These are phyloP conservation scores for Apotomis capreana DNA, from an alignment of 2,888 invertebrate species.

Conservation along the genomic window DNA sequence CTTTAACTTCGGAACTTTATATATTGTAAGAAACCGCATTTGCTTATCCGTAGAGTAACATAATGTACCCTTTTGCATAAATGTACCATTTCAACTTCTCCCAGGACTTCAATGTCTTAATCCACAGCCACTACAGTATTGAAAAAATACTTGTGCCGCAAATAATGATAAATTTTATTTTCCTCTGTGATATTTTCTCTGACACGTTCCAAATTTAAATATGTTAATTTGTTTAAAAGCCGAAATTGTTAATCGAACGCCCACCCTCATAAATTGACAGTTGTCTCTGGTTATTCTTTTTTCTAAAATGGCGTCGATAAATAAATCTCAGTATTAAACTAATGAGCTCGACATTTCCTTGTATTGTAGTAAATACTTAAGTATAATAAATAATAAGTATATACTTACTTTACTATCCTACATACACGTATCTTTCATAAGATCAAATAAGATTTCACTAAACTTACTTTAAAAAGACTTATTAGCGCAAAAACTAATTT, in stretches of 20 bases:
- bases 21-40: neutral
- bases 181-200: constrained; percentile 13
- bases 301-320: neutral
- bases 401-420: neutral
- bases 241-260: constrained; percentile 6
- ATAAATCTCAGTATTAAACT: constrained; percentile 9
- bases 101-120: constrained; percentile 6
- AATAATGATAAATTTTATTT: constrained; percentile 30
- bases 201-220: constrained; percentile 23
- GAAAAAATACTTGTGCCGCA: neutral
- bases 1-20: no score
- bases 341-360: constrained; percentile 19
- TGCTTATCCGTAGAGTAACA: neutral
- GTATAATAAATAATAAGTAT: no score
- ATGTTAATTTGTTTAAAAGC: constrained; percentile 39
- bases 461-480: constrained; percentile 12
- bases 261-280: constrained; percentile 36
- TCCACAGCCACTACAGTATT: neutral
- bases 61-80: neutral
- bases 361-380: neutral
- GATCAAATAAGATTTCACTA: constrained; percentile 8
- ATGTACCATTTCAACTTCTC: neutral
- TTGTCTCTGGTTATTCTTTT: constrained; percentile 14
- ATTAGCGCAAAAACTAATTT: neutral
- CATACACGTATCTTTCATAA: neutral